Evolutionary conservation across 1,140 invertebrate species (phyloP).

Genomic region (Zophobas morio): DNA sequence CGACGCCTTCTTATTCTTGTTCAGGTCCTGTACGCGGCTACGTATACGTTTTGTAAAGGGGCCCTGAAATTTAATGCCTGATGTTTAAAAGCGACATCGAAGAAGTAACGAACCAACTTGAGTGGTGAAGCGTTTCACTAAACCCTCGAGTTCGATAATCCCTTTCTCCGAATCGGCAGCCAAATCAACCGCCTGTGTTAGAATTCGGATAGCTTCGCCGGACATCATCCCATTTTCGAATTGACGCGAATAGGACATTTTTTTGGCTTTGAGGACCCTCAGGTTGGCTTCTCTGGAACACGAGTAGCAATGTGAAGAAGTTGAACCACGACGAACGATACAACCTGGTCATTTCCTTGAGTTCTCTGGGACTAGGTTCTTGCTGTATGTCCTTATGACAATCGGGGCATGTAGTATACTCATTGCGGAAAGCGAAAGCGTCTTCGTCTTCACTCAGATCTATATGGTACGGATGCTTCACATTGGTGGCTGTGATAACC

Average conservation of each 20-base stretch:
- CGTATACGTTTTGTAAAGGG: not conserved
- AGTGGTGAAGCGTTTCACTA: conserved; percentile 47
- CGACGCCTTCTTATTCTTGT: not conserved
- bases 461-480: conserved; percentile 69
- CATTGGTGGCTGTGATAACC: conserved; percentile 64
- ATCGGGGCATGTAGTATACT: conserved; percentile 64
- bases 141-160: conserved; percentile 65
- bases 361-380: conserved; percentile 68
- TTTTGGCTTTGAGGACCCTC: conserved; percentile 29
- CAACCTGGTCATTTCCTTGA: conserved; percentile 69
- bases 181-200: conserved; percentile 68
- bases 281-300: conserved; percentile 65
- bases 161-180: conserved; percentile 66
- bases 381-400: conserved; percentile 68
- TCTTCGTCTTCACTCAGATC: conserved; percentile 65
- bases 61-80: no score
- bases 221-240: conserved; percentile 64
- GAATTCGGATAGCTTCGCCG: conserved; percentile 67
- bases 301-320: not conserved
- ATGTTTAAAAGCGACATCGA: not conserved
- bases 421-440: conserved; percentile 51
- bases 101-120: conserved; percentile 3
- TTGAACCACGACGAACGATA: not conserved
- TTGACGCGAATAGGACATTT: no score
- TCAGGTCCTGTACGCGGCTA: not conserved